A percentile compares a stretch with the other conserved stretches of the same genome.
phyloP scores from a whole-genome alignment of 1,140 invertebrate genomes.

The Leucophenga varia region DNA sequence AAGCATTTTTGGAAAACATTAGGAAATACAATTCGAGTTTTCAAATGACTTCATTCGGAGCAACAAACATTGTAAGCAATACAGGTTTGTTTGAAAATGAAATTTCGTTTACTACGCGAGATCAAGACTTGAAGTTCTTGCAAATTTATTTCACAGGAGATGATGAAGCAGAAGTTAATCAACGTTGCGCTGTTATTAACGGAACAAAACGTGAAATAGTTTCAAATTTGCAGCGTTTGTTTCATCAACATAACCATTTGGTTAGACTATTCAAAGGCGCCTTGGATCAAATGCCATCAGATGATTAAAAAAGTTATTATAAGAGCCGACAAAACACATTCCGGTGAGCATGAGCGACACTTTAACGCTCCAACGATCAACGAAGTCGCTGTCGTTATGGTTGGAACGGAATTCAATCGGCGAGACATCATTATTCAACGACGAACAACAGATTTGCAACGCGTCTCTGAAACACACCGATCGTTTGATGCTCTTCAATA shows the following conservation, averaged over 20 bases:
- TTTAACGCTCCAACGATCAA: conserved; percentile 54
- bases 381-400: conserved; percentile 54
- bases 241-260: conserved; percentile 1
- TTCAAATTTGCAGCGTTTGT: conserved; percentile 34
- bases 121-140: too few relatives aligned
- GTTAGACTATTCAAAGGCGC: conserved; percentile 56
- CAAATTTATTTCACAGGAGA: too few relatives aligned
- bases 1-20: conserved; percentile 55
- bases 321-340: conserved; percentile 38
- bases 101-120: conserved; percentile 33
- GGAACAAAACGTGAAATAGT: conserved; percentile 54
- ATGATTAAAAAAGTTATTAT: conserved; percentile 38
- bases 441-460: background rate
- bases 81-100: background rate
- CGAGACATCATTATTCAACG: conserved; percentile 6
- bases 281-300: conserved; percentile 6
- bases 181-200: too few relatives aligned
- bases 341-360: conserved; percentile 45
- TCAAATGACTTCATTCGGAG: too few relatives aligned
- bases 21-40: conserved; percentile 11
- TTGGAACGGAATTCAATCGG: conserved; percentile 20
- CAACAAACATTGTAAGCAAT: too few relatives aligned
- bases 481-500: conserved; percentile 57
- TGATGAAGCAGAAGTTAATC: too few relatives aligned
- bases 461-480: conserved; percentile 43